Evolutionary conservation across 2,888 invertebrate species (phyloP).

Genomic region (Osmoderma eremita): DNA sequence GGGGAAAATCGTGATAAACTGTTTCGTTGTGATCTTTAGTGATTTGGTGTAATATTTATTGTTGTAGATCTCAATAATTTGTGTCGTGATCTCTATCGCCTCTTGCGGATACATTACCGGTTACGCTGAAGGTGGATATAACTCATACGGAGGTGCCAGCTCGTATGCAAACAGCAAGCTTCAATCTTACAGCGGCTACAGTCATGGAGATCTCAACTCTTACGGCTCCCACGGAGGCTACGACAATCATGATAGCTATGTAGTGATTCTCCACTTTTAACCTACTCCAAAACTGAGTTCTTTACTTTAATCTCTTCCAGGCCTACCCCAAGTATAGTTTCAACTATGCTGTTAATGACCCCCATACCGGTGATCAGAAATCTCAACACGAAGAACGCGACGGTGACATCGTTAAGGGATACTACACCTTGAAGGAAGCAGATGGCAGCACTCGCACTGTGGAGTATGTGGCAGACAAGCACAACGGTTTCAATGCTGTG

Average conservation of each 20-base stretch:
- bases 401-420: constrained; percentile 30
- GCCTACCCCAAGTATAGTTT: constrained; percentile 27
- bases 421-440: constrained; percentile 23
- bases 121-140: constrained; percentile 18
- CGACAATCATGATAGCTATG: constrained; percentile 21
- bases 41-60: constrained; percentile 7
- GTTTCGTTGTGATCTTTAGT: constrained; percentile 1
- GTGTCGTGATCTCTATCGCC: constrained; percentile 1
- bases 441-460: constrained; percentile 31
- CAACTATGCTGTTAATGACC: constrained; percentile 23
- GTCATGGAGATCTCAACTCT: constrained; percentile 4
- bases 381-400: constrained; percentile 36
- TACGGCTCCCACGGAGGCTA: constrained; percentile 17
- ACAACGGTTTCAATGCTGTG: constrained; percentile 22
- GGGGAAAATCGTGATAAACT: background rate
- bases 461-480: constrained; percentile 27
- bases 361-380: constrained; percentile 17
- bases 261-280: background rate
- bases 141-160: constrained; percentile 29
- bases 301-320: constrained; percentile 8
- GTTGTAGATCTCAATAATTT: constrained; percentile 5
- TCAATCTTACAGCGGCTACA: constrained; percentile 25
- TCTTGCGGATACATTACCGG: constrained; percentile 19
- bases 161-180: constrained; percentile 28
- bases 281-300: background rate